phyloP scores from a whole-genome alignment of 2,888 invertebrate species.

The Epinotia brunnichana region DNA sequence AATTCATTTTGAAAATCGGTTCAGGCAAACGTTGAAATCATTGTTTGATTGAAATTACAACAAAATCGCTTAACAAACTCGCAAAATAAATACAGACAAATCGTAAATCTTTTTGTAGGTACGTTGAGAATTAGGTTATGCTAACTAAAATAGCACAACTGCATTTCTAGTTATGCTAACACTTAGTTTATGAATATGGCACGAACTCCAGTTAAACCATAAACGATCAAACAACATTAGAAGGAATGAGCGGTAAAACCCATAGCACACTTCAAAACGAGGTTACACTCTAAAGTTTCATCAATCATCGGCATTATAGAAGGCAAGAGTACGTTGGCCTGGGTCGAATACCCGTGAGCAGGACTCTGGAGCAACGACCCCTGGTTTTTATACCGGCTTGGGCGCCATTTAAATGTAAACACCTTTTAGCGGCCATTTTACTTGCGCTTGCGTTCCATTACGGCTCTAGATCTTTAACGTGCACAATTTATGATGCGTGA shows the following conservation, averaged over 20 bases:
- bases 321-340: slow-evolving; percentile 70
- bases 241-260: neutral
- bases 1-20: no score
- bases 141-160: neutral
- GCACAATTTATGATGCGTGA: neutral
- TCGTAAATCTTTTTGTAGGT: no score
- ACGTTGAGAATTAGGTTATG: neutral
- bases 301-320: slow-evolving; percentile 55
- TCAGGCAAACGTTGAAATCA: no score
- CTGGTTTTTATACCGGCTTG: slow-evolving; percentile 63
- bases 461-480: neutral
- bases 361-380: slow-evolving; percentile 76
- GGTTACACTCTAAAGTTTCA: slow-evolving; percentile 45
- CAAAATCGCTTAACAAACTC: no score
- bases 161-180: neutral
- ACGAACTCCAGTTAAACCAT: neutral
- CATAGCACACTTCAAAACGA: slow-evolving; percentile 19
- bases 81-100: no score
- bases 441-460: slow-evolving; percentile 46
- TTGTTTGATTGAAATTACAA: no score
- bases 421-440: slow-evolving; percentile 52
- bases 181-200: slow-evolving; percentile 17
- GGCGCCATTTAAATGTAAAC: slow-evolving; percentile 53
- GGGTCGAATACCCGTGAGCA: slow-evolving; percentile 60
- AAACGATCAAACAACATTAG: slow-evolving; percentile 5